Percentiles rank a stretch among this genome's conserved stretches.
These are phyloP conservation scores for Steromphala cineraria DNA, from an alignment of 2,888 invertebrate species.

Conservation along the genomic window DNA sequence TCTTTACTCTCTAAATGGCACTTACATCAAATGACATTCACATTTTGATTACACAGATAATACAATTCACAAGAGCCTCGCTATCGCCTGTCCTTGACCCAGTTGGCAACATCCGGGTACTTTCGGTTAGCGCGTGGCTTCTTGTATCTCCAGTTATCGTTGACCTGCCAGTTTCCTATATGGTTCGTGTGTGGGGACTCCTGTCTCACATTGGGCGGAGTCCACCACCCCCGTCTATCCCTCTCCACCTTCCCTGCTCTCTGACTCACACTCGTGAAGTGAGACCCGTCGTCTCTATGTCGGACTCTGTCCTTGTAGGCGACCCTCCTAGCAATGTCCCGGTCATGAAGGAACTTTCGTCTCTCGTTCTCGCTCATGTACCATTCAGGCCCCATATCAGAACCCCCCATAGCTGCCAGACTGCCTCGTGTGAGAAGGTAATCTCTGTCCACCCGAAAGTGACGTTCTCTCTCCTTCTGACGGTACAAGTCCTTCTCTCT, in stretches of 20 bases:
- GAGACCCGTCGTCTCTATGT: not conserved
- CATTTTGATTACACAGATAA: too few relatives aligned
- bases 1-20: too few relatives aligned
- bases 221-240: not conserved
- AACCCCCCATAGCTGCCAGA: not conserved
- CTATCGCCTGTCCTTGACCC: not conserved
- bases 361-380: not conserved
- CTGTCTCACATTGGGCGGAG: not conserved
- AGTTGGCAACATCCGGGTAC: not conserved
- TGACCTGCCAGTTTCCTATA: not conserved
- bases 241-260: not conserved
- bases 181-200: not conserved
- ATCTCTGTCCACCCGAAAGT: not conserved
- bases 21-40: too few relatives aligned
- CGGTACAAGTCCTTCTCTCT: not conserved
- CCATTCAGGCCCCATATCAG: not conserved
- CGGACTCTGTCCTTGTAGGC: not conserved
- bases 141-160: slow-evolving; percentile 7
- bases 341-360: not conserved
- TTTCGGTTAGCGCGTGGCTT: not conserved
- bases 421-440: not conserved
- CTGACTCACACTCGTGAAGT: not conserved
- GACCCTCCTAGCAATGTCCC: not conserved
- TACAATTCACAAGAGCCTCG: too few relatives aligned
- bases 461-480: slow-evolving; percentile 10